Conservation (phyloP, 2,113 vertebrate genomes). For the Phyllostomus discolor region DNA sequence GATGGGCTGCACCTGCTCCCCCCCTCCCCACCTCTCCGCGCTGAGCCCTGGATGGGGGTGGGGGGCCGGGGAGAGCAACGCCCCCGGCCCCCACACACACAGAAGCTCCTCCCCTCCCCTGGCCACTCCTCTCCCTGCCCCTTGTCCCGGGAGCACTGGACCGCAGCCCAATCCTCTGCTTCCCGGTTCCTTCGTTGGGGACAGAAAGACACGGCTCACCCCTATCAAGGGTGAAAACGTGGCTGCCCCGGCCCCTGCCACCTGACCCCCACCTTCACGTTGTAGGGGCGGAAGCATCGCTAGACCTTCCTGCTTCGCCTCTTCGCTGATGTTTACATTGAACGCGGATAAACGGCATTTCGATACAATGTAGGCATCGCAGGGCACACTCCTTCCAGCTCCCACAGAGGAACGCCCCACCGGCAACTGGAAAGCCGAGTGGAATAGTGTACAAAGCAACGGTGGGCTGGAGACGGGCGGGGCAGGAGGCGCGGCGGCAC, state of each 20-base stretch:
- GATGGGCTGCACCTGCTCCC: background rate
- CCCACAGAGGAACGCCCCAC: background rate
- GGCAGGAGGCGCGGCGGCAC: fast-evolving
- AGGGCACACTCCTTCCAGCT: background rate
- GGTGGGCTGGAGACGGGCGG: fast-evolving
- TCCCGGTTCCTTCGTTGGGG: background rate
- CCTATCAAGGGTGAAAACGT: fast-evolving
- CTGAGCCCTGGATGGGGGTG: background rate
- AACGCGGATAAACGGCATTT: background rate
- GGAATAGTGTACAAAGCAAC: fast-evolving
- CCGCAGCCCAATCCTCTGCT: fast-evolving
- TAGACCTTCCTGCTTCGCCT: background rate
- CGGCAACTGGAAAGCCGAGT: background rate
- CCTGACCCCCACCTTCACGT: fast-evolving
- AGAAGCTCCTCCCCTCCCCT: too few species aligned
- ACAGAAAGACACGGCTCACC: fast-evolving
- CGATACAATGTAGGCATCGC: background rate
- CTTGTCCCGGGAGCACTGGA: background rate
- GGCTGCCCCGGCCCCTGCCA: fast-evolving
- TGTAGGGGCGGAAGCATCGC: background rate
- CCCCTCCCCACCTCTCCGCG: fast-evolving
- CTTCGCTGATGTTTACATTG: background rate
- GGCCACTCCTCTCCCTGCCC: fast-evolving
- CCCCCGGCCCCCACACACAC: background rate
- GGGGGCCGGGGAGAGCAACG: too few species aligned